Evolutionary conservation across 2,888 invertebrate genomes (phyloP), one percentile per base, ranked within the genome.

Genomic region (Parasteatoda lunata): DNA sequence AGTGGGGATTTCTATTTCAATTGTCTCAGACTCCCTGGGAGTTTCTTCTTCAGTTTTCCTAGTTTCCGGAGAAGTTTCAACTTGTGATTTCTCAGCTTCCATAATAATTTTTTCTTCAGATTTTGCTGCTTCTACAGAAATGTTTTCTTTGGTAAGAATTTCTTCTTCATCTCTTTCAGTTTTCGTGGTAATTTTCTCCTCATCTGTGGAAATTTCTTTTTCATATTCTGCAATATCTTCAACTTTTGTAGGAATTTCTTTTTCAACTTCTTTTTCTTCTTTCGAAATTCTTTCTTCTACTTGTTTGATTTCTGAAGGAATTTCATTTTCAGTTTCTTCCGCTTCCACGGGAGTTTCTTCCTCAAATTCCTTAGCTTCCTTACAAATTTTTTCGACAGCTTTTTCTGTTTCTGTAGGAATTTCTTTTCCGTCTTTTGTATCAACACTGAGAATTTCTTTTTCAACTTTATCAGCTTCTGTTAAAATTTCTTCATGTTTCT

Each of bases 101-200:
- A 51, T 5, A n/a, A 30, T 54, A 48, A 48, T 54, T 82, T 76
- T 76, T 82, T 82, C 59, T 69, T 49, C 73, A 49, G 45, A 15
- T 6, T 13, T n/a, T 47, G 48, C 47, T 59, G 54, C 45, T 11
- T 66, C 48, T 72, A 45, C 3, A 30, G 13, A 5, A 59, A 51
- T 15, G 30, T 82, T 48, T 48, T 75, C 69, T 68, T 8, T 47
- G 7, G 13, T 8, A 11, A 30, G 13, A 3, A 13, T 49, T 6
- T 47, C 66, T 48, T 48, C 51, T n/a, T 54, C 68, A 48, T 64
- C 52, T 66, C 11, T 70, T 45, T 13, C n/a, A 75, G 0, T 47
- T 48, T 77, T 59, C 15, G 4, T 47, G 51, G 52, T 7, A n/a
- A n/a, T 15, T 66, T 80, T 52, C 47, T 71, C 30, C 6, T 69